Evolutionary conservation across 1,140 invertebrate genomes (phyloP).

Genomic region (Acyrthosiphon pisum): DNA sequence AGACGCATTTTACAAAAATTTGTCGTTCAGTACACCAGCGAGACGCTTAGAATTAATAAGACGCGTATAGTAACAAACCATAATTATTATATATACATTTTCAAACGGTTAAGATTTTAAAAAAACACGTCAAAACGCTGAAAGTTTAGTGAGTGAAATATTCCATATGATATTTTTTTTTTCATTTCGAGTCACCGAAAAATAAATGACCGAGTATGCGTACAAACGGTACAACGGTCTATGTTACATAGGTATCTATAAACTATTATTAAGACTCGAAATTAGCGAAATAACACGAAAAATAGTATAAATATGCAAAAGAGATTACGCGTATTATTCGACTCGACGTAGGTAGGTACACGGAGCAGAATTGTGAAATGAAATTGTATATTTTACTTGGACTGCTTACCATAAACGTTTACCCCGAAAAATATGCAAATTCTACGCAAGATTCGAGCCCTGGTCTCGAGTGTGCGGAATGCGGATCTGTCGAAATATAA

Average conservation of each 20-base stretch:
- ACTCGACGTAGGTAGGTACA: neutral
- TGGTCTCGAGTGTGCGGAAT: neutral
- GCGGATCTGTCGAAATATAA: neutral
- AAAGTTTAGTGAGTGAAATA: neutral
- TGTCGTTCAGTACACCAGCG: too few relatives aligned
- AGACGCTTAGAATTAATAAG: too few relatives aligned
- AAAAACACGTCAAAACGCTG: neutral
- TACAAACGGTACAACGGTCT: too few relatives aligned
- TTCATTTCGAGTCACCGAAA: neutral
- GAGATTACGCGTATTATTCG: neutral
- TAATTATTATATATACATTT: too few relatives aligned
- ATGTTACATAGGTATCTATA: neutral
- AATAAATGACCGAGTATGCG: neutral
- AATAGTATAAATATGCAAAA: slow-evolving; percentile 2
- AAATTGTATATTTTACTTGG: neutral
- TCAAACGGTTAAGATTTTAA: neutral
- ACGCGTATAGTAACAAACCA: neutral
- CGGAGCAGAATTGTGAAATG: neutral
- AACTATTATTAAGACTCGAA: neutral
- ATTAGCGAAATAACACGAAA: neutral
- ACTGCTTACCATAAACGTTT: neutral
- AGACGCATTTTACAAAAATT: too few relatives aligned
- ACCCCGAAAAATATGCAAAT: neutral
- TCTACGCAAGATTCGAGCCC: neutral
- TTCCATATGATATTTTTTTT: neutral